phyloP scores from a whole-genome alignment of 2,113 vertebrate genomes.

The Todiramphus chloris region DNA sequence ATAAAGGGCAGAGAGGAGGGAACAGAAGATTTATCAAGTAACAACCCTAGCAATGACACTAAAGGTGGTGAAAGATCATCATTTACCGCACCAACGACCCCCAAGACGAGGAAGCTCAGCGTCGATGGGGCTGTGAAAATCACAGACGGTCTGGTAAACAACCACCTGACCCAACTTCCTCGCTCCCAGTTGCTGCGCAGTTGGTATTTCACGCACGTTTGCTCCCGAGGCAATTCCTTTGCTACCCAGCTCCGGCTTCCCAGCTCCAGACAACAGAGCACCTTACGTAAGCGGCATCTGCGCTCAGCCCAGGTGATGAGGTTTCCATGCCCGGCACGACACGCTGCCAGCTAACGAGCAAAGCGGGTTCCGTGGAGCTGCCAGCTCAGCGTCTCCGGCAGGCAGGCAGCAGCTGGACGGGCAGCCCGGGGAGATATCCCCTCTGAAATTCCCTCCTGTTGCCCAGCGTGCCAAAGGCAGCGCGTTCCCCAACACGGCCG shows the following conservation, averaged over 20 bases:
- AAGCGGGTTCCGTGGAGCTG: not conserved
- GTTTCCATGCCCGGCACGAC: not conserved
- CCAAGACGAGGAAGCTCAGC: not conserved
- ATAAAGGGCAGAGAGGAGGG: not conserved
- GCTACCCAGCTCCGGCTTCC: not conserved
- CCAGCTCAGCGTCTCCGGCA: too few species aligned
- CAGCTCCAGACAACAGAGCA: not conserved
- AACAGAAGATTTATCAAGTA: not conserved
- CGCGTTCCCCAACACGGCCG: not conserved
- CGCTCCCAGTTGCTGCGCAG: fast-evolving
- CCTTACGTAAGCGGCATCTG: not conserved
- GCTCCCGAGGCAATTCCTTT: not conserved
- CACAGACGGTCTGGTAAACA: fast-evolving
- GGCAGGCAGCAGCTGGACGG: not conserved
- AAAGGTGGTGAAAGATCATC: not conserved
- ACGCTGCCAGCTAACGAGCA: not conserved
- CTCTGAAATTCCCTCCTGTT: not conserved
- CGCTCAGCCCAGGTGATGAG: not conserved
- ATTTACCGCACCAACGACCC: not conserved
- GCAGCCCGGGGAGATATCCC: fast-evolving
- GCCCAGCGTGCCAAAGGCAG: not conserved
- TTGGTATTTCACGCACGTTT: fast-evolving
- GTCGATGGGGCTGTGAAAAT: not conserved
- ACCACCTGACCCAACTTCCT: fast-evolving
- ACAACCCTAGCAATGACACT: fast-evolving